These are phyloP conservation scores for Drosophila aldrichi DNA, from an alignment of 2,888 invertebrate genomes.

Conservation along the genomic window DNA sequence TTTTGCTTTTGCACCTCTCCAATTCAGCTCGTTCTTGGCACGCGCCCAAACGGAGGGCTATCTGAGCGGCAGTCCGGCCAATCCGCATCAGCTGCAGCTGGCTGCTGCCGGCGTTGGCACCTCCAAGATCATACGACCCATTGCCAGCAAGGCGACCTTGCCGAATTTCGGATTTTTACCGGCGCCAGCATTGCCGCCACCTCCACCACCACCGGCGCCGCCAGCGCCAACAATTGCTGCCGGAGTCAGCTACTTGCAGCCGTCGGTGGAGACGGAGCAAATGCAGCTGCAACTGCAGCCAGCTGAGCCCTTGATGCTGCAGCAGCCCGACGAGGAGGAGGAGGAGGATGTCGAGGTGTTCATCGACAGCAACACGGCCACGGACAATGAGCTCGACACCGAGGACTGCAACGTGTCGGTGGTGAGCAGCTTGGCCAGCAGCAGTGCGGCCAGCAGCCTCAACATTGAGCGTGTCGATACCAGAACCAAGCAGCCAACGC, in stretches of 20 bases:
- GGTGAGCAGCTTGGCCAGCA: conserved; percentile 68
- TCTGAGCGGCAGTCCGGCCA: conserved; percentile 58
- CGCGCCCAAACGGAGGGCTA: conserved; percentile 86
- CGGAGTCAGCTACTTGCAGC: conserved; percentile 12
- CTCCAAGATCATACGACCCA: conserved; percentile 87
- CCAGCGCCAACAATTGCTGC: conserved; percentile 17
- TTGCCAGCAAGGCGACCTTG: conserved; percentile 86
- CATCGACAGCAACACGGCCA: conserved; percentile 79
- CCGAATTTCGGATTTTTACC: conserved; percentile 84
- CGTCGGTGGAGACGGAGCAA: conserved; percentile 1
- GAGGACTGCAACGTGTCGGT: conserved; percentile 74
- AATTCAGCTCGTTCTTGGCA: conserved; percentile 87
- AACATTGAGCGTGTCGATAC: conserved; percentile 63
- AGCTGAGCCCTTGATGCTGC: neutral
- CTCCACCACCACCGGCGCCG: neutral
- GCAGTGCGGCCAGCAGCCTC: conserved; percentile 67
- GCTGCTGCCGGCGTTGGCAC: conserved; percentile 19
- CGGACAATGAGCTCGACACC: conserved; percentile 64
- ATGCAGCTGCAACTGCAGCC: conserved; percentile 5
- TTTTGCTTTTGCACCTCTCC: neutral
- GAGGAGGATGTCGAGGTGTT: conserved; percentile 82
- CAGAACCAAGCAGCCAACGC: conserved; percentile 17
- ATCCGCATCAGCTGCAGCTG: conserved; percentile 40
- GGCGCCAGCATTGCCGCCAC: conserved; percentile 39
- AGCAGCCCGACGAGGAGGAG: conserved; percentile 26